Conservation (phyloP, 2,888 invertebrate species). For the Neuroscelio doddi region DNA sequence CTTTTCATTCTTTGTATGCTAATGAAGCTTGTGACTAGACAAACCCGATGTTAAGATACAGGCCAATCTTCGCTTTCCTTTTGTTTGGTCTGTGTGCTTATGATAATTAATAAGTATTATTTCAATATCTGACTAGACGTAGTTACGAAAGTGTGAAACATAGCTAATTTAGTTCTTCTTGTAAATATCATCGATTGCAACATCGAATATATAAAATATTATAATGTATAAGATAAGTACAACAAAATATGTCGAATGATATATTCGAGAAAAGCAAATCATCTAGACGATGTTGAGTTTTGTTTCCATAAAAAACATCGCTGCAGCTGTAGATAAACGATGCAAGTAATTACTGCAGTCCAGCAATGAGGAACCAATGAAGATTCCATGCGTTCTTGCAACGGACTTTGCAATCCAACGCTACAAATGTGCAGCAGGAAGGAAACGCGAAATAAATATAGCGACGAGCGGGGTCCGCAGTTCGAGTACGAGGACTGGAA, state of each 20-base stretch:
- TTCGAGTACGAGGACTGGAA: slow-evolving; percentile 59
- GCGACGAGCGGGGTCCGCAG: slow-evolving; percentile 59
- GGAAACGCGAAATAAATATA: slow-evolving; percentile 72
- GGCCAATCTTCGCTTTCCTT: slow-evolving; percentile 15
- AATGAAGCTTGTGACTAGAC: slow-evolving; percentile 13
- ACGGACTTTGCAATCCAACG: slow-evolving; percentile 41
- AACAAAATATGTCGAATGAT: too few species aligned
- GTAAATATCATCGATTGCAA: too few species aligned
- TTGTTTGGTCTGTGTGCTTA: slow-evolving; percentile 34
- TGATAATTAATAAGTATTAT: slow-evolving; percentile 24
- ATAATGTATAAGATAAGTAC: neutral
- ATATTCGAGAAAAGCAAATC: slow-evolving; percentile 12
- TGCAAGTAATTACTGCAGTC: slow-evolving; percentile 42
- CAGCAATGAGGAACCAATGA: slow-evolving; percentile 48
- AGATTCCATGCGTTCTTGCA: slow-evolving; percentile 47
- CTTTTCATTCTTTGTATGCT: slow-evolving; percentile 41
- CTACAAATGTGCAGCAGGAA: slow-evolving; percentile 63
- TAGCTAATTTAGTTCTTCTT: too few species aligned
- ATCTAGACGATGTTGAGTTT: slow-evolving; percentile 14
- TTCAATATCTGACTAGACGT: neutral
- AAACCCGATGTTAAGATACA: slow-evolving; percentile 29
- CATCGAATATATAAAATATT: neutral
- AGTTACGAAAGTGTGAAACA: slow-evolving; percentile 14
- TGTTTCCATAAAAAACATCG: slow-evolving; percentile 26
- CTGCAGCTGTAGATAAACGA: slow-evolving; percentile 30